Evolutionary conservation across 2,888 invertebrate genomes (phyloP), one percentile per base, ranked within the genome.

Genomic region (Clusia tigrina): DNA sequence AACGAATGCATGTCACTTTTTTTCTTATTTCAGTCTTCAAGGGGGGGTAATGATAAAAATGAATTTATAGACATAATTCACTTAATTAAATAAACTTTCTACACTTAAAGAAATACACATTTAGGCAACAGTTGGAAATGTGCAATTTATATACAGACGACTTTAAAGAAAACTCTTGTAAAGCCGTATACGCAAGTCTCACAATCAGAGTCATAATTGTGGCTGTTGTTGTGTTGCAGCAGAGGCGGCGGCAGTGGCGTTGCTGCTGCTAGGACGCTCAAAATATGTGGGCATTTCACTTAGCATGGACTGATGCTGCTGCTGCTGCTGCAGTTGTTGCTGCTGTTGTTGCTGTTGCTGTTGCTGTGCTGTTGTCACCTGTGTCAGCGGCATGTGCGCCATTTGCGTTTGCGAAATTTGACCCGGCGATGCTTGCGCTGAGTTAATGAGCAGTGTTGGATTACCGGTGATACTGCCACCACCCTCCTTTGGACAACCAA

Each of bases 401-500:
- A 69, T 66, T 18, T 68, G 76, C 10, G 70, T 62, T 54, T 73
- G 74, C 25, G 77, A 76, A n/a, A 69, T 67, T 60, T 75, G 70
- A 1, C 71, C 71, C 2, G 74, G 71, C 2, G 80, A 76, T 9
- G 77, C 69, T 67, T 74, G 73, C 2, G 75, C 67, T n/a, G 71
- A 69, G 54, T 68, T 73, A 1, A 71, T 62, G 25, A 78, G 69
- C 0, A 76, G 26, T 5, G 74, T 72, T n/a, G 68, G 68, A 1
- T 70, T 67, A 15, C 69, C 64, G 12, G 58, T 20, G 25, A 18
- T 69, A 9, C 73, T 68, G 62, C 70, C 72, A 24, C 73, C 76
- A 58, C 76, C 78, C 70, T 71, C 83, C 17, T 83, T 79, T 5
- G 83, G 82, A 62, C 79, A 79, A 2, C 84, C 84, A 64, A 95